Evolutionary conservation across 2,888 invertebrate species (phyloP).

Genomic region (Scaeva pyrastri): DNA sequence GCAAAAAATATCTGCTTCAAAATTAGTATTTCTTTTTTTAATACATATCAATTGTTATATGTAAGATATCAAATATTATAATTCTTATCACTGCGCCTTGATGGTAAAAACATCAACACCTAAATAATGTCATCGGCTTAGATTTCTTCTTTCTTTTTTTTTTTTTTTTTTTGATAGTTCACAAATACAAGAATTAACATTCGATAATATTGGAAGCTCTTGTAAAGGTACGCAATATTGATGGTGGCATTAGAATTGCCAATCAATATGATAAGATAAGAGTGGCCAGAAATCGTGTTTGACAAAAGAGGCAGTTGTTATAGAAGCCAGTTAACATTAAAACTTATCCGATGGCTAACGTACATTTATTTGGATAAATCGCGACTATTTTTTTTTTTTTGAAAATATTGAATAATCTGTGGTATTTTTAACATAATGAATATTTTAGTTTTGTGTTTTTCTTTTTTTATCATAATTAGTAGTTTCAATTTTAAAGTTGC

Average conservation of each 20-base stretch:
- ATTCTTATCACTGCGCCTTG: neutral
- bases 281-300: neutral
- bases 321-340: neutral
- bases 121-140: neutral
- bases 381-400: neutral
- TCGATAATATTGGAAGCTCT: neutral
- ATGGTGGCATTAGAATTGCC: neutral
- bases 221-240: neutral
- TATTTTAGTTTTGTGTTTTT: neutral
- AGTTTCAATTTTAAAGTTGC: neutral
- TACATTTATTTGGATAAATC: neutral
- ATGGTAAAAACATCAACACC: neutral
- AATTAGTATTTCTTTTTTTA: too few species aligned
- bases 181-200: neutral
- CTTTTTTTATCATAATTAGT: neutral
- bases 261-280: slow-evolving; percentile 22
- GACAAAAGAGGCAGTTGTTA: neutral
- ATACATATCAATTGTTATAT: too few species aligned
- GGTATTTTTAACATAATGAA: neutral
- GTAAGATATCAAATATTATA: too few species aligned
- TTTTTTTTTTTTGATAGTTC: neutral
- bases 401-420: neutral
- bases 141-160: neutral
- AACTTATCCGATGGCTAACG: neutral
- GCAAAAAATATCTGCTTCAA: too few species aligned